Evolutionary conservation across 2,113 vertebrate genomes (phyloP).

Genomic region (Craseonycteris thonglongyai): DNA sequence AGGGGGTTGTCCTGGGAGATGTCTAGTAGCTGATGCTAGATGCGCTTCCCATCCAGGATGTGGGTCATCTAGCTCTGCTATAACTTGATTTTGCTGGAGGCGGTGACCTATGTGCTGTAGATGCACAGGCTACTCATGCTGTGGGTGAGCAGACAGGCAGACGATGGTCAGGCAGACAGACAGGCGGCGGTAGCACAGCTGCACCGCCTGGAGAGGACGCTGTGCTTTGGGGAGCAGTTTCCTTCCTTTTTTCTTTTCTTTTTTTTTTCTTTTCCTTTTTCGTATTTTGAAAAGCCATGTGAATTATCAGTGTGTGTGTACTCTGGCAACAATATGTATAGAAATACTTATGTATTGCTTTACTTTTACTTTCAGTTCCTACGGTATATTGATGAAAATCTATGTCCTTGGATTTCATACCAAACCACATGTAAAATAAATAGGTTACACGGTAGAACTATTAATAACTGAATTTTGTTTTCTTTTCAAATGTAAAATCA

Average conservation of each 20-base stretch:
- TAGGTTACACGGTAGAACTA: neutral
- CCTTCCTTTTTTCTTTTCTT: too few relatives aligned
- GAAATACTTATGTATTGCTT: neutral
- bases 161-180: too few relatives aligned
- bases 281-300: neutral
- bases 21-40: constrained; percentile 91
- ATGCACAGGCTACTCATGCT: too few relatives aligned
- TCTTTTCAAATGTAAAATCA: neutral
- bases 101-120: too few relatives aligned
- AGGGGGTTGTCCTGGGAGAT: constrained; percentile 91
- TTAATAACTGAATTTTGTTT: neutral
- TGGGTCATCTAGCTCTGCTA: constrained; percentile 92
- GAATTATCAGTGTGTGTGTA: neutral
- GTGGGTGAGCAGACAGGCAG: too few relatives aligned
- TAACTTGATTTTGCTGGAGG: constrained; percentile 92
- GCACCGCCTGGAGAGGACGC: too few relatives aligned
- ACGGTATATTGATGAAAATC: neutral
- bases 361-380: neutral
- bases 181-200: too few relatives aligned
- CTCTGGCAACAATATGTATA: neutral
- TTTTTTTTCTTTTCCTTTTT: too few relatives aligned
- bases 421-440: neutral
- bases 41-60: constrained; percentile 93
- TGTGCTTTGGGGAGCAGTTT: too few relatives aligned
- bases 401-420: neutral